Conservation (phyloP, 1,140 invertebrate genomes). For the Diachasmimorpha longicaudata region DNA sequence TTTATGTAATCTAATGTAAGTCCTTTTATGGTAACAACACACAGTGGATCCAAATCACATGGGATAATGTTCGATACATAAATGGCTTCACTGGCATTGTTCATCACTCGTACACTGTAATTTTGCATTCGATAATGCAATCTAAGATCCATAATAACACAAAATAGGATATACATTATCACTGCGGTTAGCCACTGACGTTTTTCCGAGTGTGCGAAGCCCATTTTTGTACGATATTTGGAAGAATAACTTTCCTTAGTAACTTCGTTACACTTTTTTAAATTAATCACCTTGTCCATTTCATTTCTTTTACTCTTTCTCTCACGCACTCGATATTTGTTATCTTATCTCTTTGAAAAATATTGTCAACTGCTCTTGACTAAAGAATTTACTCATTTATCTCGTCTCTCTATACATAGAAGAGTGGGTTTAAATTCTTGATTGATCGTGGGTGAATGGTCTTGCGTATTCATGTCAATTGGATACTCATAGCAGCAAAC, state of each 20-base stretch:
- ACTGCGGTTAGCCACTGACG: constrained; percentile 20
- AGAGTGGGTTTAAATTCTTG: too few species aligned
- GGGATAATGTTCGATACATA: constrained; percentile 62
- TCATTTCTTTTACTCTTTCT: too few species aligned
- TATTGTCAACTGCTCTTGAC: too few species aligned
- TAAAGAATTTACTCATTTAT: too few species aligned
- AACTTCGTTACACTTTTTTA: neutral
- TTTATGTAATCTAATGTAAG: constrained; percentile 78
- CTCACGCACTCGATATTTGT: too few species aligned
- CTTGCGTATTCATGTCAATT: neutral
- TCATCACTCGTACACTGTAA: constrained; percentile 55
- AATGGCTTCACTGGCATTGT: constrained; percentile 8
- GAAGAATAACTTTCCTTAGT: neutral
- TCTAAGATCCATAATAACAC: constrained; percentile 67
- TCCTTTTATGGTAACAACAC: constrained; percentile 77
- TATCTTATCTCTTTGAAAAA: too few species aligned
- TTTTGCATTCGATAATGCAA: constrained; percentile 68
- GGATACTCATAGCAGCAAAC: neutral
- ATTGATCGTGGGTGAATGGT: too few species aligned
- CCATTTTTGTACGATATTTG: neutral
- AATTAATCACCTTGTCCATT: too few species aligned
- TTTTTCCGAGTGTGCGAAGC: neutral
- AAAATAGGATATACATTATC: constrained; percentile 57
- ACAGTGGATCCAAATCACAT: constrained; percentile 74
- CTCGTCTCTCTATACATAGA: too few species aligned